Evolutionary conservation across 1,140 invertebrate genomes (phyloP).

Genomic region (Phymastichus coffea): DNA sequence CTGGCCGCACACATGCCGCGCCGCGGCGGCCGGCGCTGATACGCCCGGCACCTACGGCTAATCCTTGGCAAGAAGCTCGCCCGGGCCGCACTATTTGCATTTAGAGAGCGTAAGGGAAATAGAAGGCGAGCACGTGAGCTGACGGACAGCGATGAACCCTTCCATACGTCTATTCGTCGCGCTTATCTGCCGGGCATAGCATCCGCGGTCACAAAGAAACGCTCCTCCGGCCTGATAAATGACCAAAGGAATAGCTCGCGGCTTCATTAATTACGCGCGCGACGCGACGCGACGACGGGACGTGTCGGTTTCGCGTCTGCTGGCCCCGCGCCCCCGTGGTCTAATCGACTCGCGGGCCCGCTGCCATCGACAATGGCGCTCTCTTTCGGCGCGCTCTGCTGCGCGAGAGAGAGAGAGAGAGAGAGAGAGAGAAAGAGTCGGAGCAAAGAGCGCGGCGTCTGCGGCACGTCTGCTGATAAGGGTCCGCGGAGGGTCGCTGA

Average conservation of each 20-base stretch:
- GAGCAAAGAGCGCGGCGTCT: constrained; percentile 23
- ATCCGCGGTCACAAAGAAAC: constrained; percentile 31
- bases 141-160: constrained; percentile 34
- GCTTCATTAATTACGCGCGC: constrained; percentile 35
- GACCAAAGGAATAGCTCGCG: constrained; percentile 31
- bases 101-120: constrained; percentile 59
- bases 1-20: constrained; percentile 3
- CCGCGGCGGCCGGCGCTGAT: too few species aligned
- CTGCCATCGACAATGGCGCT: too few species aligned
- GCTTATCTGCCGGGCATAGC: constrained; percentile 37
- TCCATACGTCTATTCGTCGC: constrained; percentile 14
- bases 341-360: too few species aligned
- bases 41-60: not conserved
- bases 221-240: constrained; percentile 36
- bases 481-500: constrained; percentile 52
- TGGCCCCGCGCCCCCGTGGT: too few species aligned
- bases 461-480: constrained; percentile 50
- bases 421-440: not conserved
- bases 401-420: not conserved
- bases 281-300: not conserved
- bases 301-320: constrained; percentile 20
- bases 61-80: constrained; percentile 15
- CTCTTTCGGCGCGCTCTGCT: too few species aligned
- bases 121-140: constrained; percentile 57
- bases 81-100: constrained; percentile 47